Base-by-base conservation (phyloP, 2,113 vertebrate species). In the Murina feae region DNA sequence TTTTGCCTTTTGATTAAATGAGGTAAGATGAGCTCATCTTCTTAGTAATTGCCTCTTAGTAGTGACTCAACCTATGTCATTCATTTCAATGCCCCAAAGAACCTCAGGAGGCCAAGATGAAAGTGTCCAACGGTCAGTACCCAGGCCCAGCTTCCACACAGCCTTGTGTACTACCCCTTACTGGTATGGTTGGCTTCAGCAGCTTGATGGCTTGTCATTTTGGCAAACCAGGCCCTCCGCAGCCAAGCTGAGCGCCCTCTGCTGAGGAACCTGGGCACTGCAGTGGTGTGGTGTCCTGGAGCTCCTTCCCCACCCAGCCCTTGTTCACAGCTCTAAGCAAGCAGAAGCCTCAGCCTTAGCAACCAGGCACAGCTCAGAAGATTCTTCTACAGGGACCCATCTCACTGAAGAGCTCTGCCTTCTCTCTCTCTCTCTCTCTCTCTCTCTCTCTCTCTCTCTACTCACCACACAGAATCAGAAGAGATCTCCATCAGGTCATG, bases 1-100 rank as follows among this genome's bases (percentile, higher is more conserved):
- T 91, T 60, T 81, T 91, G 20, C 13, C 74, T 93, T 82, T 89
- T 7, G 6, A 35, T 86, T 68, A 81, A 72, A 42, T 79, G 63
- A 85, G 28, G 44, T n/a, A 32, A 76, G 66, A 85, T 71, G 65
- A 82, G 35, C 32, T 74, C 37, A 55, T 55, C 25, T n/a, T 17
- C 32, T 53, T 63, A 60, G 21, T 66, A 66, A 47, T 0, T 23
- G 8, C 32, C 60, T 63, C 14, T 53, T 13, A 69, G 39, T 10
- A 68, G 51, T 78, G 49, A 39, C 28, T 86, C 16, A 20, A 63
- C 21, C 32, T 9, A 37, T 28, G 51, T 13, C n/a, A 25, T 23
- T 87, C 55, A 32, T 80, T 66, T 53, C n/a, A 71, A 25, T 11
- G 28, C 12, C 53, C 49, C 30, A 25, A 4, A 12, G 49, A 20